A percentile compares a stretch with the other conserved stretches of the same genome.
These are phyloP conservation scores for Uloborus plumipes DNA, from an alignment of 2,888 invertebrate species.

Conservation along the genomic window DNA sequence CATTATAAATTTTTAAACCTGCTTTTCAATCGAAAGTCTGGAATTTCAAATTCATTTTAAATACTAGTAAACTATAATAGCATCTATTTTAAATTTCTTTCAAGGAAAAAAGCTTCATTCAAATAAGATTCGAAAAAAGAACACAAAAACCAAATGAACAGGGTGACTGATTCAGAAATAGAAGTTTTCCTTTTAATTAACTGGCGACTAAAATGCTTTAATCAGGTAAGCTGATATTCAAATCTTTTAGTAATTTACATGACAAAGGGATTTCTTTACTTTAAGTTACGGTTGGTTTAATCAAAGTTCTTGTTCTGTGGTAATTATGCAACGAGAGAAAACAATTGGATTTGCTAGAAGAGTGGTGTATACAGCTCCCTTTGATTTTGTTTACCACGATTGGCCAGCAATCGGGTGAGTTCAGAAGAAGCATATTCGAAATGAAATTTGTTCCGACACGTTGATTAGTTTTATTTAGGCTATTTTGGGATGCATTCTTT, in stretches of 20 bases:
- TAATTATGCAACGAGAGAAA: constrained; percentile 46
- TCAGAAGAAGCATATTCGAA: neutral
- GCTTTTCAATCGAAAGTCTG: no score
- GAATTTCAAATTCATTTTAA: no score
- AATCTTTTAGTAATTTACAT: constrained; percentile 59
- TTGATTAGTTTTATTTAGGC: no score
- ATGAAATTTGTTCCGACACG: no score
- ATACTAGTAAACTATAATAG: no score
- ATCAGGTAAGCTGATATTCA: constrained; percentile 57
- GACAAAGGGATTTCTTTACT: constrained; percentile 53
- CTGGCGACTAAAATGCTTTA: constrained; percentile 41
- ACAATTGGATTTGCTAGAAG: constrained; percentile 46
- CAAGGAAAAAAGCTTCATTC: neutral
- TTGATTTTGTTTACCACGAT: constrained; percentile 36
- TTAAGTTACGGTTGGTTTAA: constrained; percentile 57
- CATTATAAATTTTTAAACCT: no score
- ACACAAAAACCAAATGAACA: constrained; percentile 6
- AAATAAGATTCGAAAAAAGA: no score
- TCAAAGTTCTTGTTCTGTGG: constrained; percentile 53
- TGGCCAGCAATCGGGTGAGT: constrained; percentile 16
- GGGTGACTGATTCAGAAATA: constrained; percentile 37
- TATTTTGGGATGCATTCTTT: no score
- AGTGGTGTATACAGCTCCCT: constrained; percentile 27
- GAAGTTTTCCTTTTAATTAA: constrained; percentile 56
- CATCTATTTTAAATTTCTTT: no score